Base-by-base conservation (phyloP, 1,140 invertebrate species). In the Megalonaias nervosa region DNA sequence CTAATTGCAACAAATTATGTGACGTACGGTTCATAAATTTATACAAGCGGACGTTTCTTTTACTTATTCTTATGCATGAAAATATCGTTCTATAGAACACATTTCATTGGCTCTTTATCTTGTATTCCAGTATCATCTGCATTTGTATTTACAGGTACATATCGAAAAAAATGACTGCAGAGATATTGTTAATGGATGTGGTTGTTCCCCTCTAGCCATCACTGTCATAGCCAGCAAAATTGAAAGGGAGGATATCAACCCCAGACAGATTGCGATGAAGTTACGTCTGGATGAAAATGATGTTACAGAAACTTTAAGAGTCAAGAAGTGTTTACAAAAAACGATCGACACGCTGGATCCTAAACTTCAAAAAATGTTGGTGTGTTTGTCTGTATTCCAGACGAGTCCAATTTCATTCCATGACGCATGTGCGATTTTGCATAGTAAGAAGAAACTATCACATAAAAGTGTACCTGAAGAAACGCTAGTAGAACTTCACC, bases 201-300 rank as follows among this genome's bases (percentile, higher is more conserved):
- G 67, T 17, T 76, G 67, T 68, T 76, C 74, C 13, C 74, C 74
- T 70, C 21, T 76, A 48, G 74, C 74, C 31, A 68, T 76, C 14
- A 70, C 56, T 31, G 61, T 76, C 38, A 60, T 76, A 21, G 66
- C 74, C 13, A 31, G 21, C n/a, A 64, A 17, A 70, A 14, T 12
- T 76, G 26, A 64, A 65, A 76, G 21, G 17, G 31, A 61, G 68
- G 14, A 70, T 57, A 64, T 69, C 64, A 58, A 64, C 74, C 12
- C 67, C 74, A 19, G 74, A 76, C 23, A 61, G 60, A 13, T 56
- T 76, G 17, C 31, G 14, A 62, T 76, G 57, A 58, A 76, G 69
- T 68, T 76, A 1, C 21, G 65, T 14, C 69, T 76, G 58, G 74
- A 76, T 57, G 71, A 65, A 21, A 72, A 76, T 59, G 71, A 76